Conservation (phyloP, 2,113 vertebrate species). For the Emydocephalus ijimae region DNA sequence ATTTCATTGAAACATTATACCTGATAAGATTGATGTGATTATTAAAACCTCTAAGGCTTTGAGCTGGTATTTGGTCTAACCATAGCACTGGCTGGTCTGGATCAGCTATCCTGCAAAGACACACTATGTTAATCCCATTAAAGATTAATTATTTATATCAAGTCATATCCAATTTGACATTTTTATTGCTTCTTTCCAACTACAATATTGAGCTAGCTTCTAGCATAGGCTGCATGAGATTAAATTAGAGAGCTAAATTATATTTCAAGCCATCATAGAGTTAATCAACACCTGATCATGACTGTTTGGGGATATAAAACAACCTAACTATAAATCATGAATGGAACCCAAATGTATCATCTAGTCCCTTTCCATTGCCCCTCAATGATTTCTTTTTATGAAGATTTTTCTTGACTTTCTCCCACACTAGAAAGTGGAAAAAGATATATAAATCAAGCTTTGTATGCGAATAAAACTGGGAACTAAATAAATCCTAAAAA, state of each 20-base stretch:
- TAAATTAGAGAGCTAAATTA: background rate
- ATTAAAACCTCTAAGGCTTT: constrained; percentile 94
- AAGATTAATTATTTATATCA: background rate
- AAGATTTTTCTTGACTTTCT: background rate
- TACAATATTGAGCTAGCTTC: background rate
- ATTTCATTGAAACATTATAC: constrained; percentile 57
- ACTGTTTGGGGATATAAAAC: background rate
- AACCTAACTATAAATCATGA: background rate
- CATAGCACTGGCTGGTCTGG: constrained; percentile 97
- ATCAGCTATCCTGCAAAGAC: constrained; percentile 84
- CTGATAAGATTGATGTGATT: constrained; percentile 98
- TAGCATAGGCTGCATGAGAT: background rate
- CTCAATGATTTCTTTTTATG: background rate
- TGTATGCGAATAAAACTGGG: background rate
- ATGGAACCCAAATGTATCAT: background rate
- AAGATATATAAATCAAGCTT: background rate
- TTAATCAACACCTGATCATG: background rate
- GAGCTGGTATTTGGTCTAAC: constrained; percentile 96
- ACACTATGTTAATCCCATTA: background rate
- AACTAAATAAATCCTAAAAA: background rate
- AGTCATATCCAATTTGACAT: background rate
- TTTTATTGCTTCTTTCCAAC: background rate
- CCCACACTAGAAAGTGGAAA: background rate
- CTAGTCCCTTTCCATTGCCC: background rate
- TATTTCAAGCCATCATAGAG: background rate